Percentiles rank a stretch among this genome's conserved stretches.
These are phyloP conservation scores for Ostrea edulis DNA, from an alignment of 1,140 invertebrate species.

Conservation along the genomic window DNA sequence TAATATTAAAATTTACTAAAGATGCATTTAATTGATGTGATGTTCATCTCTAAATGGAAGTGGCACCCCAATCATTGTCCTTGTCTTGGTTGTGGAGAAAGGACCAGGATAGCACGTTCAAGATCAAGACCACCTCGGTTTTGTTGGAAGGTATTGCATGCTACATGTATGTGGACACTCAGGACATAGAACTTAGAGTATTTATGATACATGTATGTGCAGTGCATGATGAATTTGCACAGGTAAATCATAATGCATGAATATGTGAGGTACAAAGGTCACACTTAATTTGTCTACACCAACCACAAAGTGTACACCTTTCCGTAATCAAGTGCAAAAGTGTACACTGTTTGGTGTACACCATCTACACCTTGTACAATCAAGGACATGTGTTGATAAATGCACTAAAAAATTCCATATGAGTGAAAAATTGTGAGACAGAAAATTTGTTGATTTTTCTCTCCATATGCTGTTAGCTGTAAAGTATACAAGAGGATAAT, in stretches of 20 bases:
- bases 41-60: neutral
- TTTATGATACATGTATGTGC: neutral
- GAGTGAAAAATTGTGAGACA: too few relatives aligned
- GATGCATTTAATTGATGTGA: neutral
- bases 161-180: conserved; percentile 10
- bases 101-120: neutral
- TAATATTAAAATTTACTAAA: neutral
- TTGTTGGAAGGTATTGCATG: conserved; percentile 40
- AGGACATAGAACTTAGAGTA: neutral
- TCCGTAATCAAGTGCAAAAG: too few relatives aligned
- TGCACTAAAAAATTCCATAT: too few relatives aligned
- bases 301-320: too few relatives aligned
- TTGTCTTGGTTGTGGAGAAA: conserved; percentile 16
- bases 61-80: neutral
- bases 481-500: too few relatives aligned
- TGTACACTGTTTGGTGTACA: too few relatives aligned
- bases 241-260: neutral
- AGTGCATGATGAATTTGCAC: neutral
- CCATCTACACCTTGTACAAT: too few relatives aligned
- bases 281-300: too few relatives aligned
- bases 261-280: neutral
- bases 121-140: conserved; percentile 12
- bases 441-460: too few relatives aligned
- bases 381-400: too few relatives aligned
- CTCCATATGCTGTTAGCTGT: too few relatives aligned